A percentile compares a stretch with the other conserved stretches of the same genome.
These are phyloP conservation scores for Eptatretus atami DNA, from an alignment of 2,797 vertebrate species.

Conservation along the genomic window DNA sequence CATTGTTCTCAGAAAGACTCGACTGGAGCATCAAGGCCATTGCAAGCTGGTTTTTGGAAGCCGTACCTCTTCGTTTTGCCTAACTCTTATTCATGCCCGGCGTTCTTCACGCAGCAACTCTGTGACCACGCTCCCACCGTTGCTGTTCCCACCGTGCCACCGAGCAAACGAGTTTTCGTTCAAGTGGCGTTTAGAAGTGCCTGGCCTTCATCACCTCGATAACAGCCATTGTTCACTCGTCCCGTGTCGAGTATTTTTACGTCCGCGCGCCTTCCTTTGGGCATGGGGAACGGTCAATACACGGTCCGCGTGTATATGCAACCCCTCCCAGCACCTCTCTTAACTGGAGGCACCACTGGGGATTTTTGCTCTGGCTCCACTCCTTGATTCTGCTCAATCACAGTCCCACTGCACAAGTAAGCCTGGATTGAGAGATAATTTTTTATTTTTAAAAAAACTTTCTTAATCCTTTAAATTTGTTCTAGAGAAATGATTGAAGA, in stretches of 20 bases:
- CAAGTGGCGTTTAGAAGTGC: slow-evolving; percentile 21
- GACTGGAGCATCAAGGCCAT: too few species aligned
- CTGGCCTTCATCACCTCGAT: slow-evolving; percentile 31
- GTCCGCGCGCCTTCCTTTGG: slow-evolving; percentile 33
- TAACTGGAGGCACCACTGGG: slow-evolving; percentile 24
- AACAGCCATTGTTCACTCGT: slow-evolving; percentile 32
- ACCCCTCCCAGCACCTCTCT: slow-evolving; percentile 15
- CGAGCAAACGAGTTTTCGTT: slow-evolving; percentile 24
- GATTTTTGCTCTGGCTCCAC: slow-evolving; percentile 47
- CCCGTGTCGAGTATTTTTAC: slow-evolving; percentile 20
- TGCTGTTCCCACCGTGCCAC: slow-evolving; percentile 17
- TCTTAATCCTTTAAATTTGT: too few species aligned
- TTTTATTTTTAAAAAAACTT: too few species aligned
- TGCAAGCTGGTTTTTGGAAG: slow-evolving; percentile 23
- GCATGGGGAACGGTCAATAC: slow-evolving; percentile 84
- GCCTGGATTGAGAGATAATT: slow-evolving; percentile 1
- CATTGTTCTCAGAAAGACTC: too few species aligned
- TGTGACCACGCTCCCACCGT: slow-evolving; percentile 22
- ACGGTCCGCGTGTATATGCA: slow-evolving; percentile 51
- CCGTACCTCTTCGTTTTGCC: slow-evolving; percentile 45
- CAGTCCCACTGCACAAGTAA: slow-evolving; percentile 39
- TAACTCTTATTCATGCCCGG: slow-evolving; percentile 33
- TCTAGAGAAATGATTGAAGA: too few species aligned
- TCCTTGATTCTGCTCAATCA: slow-evolving; percentile 77
- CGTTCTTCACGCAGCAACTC: slow-evolving; percentile 20